Evolutionary conservation across 92 coral and sea anemone species (phyloP), one percentile per base, ranked within the genome.

Genomic region (Epizoanthus ramosus): DNA sequence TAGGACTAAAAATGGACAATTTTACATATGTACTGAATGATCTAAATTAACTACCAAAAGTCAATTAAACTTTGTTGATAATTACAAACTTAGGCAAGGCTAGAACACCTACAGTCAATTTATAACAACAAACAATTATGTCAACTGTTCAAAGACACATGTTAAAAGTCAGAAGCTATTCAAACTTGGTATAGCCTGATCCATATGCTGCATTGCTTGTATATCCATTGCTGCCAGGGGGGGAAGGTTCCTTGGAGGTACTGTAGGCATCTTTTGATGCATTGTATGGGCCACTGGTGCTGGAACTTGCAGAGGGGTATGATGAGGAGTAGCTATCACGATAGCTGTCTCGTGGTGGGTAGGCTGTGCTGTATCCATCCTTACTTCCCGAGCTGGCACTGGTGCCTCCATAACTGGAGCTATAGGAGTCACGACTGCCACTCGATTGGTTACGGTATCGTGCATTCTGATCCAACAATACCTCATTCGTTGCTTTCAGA

Each of bases 381-480:
- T 87, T 87, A 61, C 56, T 73, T 28, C 76, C 50, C 25, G 83
- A 68, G 60, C 87, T 85, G 57, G 85, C 33, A 58, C 89, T 39
- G 4, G 80, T 80, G 10, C 87, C 88, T 63, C 89, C 85, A 33
- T 84, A 83, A 17, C 88, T 60, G 15, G 94, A 61, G 66, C 94
- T 87, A 86, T 93, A 88, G 33, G 81, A 84, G 10, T 91, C 84
- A 23, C 79, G 80, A 45, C 87, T 79, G 19, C 91, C 82, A 15
- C 91, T 87, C 2, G 95, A 86, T 35, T 93, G 94, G 88, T 89
- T 93, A 17, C 99, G 91, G 69, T 97, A 94, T 68, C 94, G 92
- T 23, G 99, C 99, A 88, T 97, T 97, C 77, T 97, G 99, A 71
- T 97, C 99, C 72, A 97, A 73, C 63, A 97, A 89, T 53, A 94